Evolutionary conservation across 2,797 vertebrate species (phyloP).

Genomic region (Argyrosomus regius): DNA sequence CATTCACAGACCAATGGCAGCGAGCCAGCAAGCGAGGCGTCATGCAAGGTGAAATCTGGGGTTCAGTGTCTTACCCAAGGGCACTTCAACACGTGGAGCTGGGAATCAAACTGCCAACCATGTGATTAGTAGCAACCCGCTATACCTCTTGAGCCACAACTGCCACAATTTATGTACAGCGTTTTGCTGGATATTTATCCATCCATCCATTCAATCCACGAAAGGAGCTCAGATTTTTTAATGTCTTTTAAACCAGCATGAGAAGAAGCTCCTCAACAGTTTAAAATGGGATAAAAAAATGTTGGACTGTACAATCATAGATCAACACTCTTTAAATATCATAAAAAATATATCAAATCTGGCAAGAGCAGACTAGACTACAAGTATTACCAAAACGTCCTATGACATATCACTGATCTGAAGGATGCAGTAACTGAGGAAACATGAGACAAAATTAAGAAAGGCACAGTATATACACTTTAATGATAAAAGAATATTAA

Average conservation of each 20-base stretch:
- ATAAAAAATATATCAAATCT: neutral
- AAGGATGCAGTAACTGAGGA: neutral
- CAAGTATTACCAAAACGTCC: neutral
- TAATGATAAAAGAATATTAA: conserved; percentile 68
- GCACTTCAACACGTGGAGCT: too few relatives aligned
- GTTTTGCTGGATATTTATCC: neutral
- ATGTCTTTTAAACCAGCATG: neutral
- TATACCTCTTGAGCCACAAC: too few relatives aligned
- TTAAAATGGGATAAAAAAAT: neutral
- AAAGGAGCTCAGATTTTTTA: neutral
- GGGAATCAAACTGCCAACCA: too few relatives aligned
- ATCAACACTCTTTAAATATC: neutral
- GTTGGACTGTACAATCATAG: neutral
- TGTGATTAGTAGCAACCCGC: too few relatives aligned
- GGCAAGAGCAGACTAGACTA: neutral
- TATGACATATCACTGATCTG: neutral
- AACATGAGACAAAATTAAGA: conserved; percentile 18
- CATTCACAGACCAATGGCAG: neutral
- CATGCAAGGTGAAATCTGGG: neutral
- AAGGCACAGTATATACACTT: conserved; percentile 60
- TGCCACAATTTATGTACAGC: neutral
- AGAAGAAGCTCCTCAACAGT: neutral
- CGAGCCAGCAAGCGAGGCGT: too few relatives aligned
- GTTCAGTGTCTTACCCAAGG: too few relatives aligned
- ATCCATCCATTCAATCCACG: too few relatives aligned